Evolutionary conservation across 1,140 invertebrate species (phyloP), one percentile per base, ranked within the genome.

Genomic region (Bombyx mandarina): DNA sequence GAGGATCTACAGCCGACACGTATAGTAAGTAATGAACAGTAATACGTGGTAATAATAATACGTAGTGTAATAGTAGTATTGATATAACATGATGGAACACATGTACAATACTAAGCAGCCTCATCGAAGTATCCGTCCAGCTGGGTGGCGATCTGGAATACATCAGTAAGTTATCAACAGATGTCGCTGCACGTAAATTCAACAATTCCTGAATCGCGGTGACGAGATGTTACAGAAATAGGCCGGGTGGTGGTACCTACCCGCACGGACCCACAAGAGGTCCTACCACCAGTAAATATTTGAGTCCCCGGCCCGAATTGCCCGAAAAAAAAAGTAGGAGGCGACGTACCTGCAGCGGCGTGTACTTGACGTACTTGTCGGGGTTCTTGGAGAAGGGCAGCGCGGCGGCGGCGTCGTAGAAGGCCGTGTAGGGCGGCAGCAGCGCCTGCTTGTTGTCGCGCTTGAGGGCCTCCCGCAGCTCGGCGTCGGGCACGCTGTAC

Each of bases 311-410:
- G 50, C 8, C 10, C 1, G 2, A 1, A 7, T 1, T 26, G 50
- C 8, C 10, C 1, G 2, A 1, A 7, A 6, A 22, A 18, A 8
- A 8, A 26, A 7, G 8, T 7, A 9, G 45, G 43, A 12, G 47
- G 35, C 9, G 8, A 60, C 46, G 47, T 56, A 83, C 82, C 88
- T 97, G 94, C 64, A 94, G 91, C 7, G 96, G 96, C 43, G 92
- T 93, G 77, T 97, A 97, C 86, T 96, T 98, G 43, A 98, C 91
- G 86, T 99, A 99, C 82, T 99, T 99, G 54, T 96, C 94, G 1
- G 92, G 92, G 88, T 98, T 98, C 86, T 98, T 99, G 7, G 96
- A 95, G 79, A 99, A 99, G 18, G 92, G 91, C 42, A 94, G 86
- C 26, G 80, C 75, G 5, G 90, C 88, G 84, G 93, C 95, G 86